Evolutionary conservation across 2,113 vertebrate species (phyloP), one percentile per base, ranked within the genome.

Genomic region (Oceanodroma tethys): DNA sequence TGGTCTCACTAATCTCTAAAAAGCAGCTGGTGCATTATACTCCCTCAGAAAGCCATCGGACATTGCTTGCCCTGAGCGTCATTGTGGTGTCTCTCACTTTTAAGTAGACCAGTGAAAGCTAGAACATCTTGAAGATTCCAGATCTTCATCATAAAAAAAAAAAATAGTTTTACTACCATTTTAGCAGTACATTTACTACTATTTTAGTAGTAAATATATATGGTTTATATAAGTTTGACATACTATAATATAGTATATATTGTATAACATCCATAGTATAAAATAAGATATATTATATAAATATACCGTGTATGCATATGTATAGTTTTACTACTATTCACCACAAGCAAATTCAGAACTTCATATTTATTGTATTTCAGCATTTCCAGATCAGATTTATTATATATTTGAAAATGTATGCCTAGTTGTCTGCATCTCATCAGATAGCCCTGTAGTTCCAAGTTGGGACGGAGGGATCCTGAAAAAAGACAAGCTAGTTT

Each of bases 271-370:
- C n/a, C 7, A 52, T 30, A 62, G 48, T 30, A 47, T 40, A 21
- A 38, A 18, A 66, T 55, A 18, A 21, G 6, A 26, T 60, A 11
- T 29, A 18, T 38, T 25, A 34, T 32, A 27, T 14, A 50, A 23
- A 38, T 18, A 30, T 20, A 16, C n/a, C 2, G 1, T 62, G 32
- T 29, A 4, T 8, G 0, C 25, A 4, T 70, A 21, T 55, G 18
- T 11, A 11, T 29, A 30, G 10, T 53, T 59, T 67, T 90, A 58
- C 30, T 45, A 8, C 40, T 30, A 4, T 55, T 55, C 4, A 40
- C 16, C 22, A 56, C 12, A 70, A 62, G 0, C 19, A 47, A 73
- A 55, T 50, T 81, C 26, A 82, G 42, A 73, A 47, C 10, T 87
- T 52, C 10, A 18, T 2, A 4, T 40, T 50, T 70, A 25, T 68